These are phyloP conservation scores for Phymatocera aterrima DNA, from an alignment of 2,888 invertebrate genomes.

Conservation along the genomic window DNA sequence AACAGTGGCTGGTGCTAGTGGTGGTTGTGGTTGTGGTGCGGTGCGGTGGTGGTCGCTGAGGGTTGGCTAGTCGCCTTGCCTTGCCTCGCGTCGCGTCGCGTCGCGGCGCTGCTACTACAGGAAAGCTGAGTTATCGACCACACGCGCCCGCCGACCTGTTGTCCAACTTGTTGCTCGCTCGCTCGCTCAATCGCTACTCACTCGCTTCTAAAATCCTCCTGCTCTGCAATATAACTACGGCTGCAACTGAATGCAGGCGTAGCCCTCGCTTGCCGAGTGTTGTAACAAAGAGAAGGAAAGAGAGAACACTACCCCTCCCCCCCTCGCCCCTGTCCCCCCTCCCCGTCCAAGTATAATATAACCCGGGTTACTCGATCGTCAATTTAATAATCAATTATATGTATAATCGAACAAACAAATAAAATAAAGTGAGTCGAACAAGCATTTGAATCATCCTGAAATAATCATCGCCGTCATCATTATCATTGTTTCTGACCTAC, in stretches of 20 bases:
- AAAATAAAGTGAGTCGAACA: too few relatives aligned
- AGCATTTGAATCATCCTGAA: too few relatives aligned
- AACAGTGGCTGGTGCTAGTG: not conserved
- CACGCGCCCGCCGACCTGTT: conserved; percentile 70
- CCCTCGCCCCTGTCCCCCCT: too few relatives aligned
- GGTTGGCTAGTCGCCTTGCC: conserved; percentile 10
- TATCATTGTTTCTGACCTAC: not conserved
- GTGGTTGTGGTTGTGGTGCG: not conserved
- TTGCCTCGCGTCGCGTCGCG: conserved; percentile 15
- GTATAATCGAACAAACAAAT: too few relatives aligned
- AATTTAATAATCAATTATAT: too few relatives aligned
- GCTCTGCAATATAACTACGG: not conserved
- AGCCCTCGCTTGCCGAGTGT: not conserved
- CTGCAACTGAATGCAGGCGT: conserved; percentile 50
- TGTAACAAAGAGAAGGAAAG: too few relatives aligned
- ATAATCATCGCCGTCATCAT: not conserved
- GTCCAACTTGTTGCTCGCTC: conserved; percentile 72
- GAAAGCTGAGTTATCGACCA: conserved; percentile 66
- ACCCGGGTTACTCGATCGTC: too few relatives aligned
- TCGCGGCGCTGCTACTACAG: conserved; percentile 49
- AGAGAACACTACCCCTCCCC: too few relatives aligned
- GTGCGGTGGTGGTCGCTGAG: conserved; percentile 21
- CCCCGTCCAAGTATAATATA: too few relatives aligned
- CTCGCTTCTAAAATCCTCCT: too few relatives aligned
- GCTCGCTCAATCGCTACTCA: conserved; percentile 48